Conservation (phyloP, 2,113 vertebrate species). For the Fulica atra region DNA sequence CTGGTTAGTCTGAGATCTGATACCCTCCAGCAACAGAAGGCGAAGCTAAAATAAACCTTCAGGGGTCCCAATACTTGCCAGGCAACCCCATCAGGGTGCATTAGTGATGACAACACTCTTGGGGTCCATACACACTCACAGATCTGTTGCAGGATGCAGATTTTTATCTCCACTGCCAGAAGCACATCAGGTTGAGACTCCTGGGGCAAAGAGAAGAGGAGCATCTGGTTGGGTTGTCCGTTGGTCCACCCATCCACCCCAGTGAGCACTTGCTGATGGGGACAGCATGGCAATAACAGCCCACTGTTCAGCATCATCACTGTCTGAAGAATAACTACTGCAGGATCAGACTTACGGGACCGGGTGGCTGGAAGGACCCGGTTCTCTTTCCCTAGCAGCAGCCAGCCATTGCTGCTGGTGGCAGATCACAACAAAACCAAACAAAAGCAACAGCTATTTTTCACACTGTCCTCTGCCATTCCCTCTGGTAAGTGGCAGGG, state of each 20-base stretch:
- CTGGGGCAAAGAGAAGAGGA: not conserved
- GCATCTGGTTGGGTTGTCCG: not conserved
- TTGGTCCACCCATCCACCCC: rapidly evolving
- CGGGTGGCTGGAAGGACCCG: rapidly evolving
- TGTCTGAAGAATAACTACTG: not conserved
- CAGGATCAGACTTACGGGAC: not conserved
- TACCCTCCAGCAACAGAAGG: not conserved
- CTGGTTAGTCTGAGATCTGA: not conserved
- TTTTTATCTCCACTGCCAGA: not conserved
- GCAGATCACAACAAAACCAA: not conserved
- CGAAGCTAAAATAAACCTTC: not conserved
- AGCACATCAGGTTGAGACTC: not conserved
- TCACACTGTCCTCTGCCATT: constrained; percentile 52
- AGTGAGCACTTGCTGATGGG: not conserved
- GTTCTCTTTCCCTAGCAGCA: not conserved
- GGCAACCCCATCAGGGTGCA: rapidly evolving
- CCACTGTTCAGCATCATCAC: not conserved
- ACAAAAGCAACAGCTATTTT: constrained; percentile 39
- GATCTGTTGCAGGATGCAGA: not conserved
- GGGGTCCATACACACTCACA: rapidly evolving
- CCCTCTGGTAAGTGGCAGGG: constrained; percentile 22
- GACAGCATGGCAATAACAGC: not conserved
- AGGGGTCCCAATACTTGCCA: not conserved
- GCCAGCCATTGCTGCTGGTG: not conserved
- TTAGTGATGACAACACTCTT: not conserved